These are phyloP conservation scores for Rhabditoides inermis DNA, from an alignment of 2,888 invertebrate species.

Conservation along the genomic window DNA sequence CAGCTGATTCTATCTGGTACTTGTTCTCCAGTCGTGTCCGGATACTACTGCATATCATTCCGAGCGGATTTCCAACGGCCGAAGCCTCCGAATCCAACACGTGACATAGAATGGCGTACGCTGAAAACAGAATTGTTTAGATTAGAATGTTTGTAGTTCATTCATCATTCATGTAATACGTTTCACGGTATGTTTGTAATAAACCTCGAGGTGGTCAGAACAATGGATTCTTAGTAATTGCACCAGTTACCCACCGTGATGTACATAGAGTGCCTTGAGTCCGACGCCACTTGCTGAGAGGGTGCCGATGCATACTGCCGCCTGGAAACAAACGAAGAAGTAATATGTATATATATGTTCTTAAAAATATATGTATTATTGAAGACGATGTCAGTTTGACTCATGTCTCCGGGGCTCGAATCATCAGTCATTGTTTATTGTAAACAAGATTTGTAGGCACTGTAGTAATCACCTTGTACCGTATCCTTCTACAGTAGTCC, in stretches of 20 bases:
- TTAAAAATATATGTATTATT: background rate
- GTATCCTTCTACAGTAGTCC: conserved; percentile 40
- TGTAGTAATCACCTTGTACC: conserved; percentile 26
- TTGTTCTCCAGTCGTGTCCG: conserved; percentile 30
- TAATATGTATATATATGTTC: background rate
- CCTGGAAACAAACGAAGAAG: conserved; percentile 19
- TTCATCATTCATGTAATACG: no score
- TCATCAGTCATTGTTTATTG: background rate
- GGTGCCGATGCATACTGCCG: conserved; percentile 45
- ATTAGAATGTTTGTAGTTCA: background rate
- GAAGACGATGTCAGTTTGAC: background rate
- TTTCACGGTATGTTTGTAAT: no score
- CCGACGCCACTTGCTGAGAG: conserved; percentile 39
- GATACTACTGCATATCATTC: conserved; percentile 43
- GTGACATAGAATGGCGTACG: conserved; percentile 30
- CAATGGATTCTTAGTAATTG: background rate
- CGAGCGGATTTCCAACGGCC: conserved; percentile 31
- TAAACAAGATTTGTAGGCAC: background rate
- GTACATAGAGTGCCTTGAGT: conserved; percentile 35
- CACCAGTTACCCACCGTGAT: conserved; percentile 24
- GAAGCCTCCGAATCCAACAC: conserved; percentile 33
- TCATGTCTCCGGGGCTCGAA: background rate
- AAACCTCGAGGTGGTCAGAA: no score
- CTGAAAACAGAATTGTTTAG: conserved; percentile 12
- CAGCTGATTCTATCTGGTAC: conserved; percentile 31